Base-by-base conservation (phyloP, 2,888 invertebrate genomes). In the Anoplius nigerrimus region DNA sequence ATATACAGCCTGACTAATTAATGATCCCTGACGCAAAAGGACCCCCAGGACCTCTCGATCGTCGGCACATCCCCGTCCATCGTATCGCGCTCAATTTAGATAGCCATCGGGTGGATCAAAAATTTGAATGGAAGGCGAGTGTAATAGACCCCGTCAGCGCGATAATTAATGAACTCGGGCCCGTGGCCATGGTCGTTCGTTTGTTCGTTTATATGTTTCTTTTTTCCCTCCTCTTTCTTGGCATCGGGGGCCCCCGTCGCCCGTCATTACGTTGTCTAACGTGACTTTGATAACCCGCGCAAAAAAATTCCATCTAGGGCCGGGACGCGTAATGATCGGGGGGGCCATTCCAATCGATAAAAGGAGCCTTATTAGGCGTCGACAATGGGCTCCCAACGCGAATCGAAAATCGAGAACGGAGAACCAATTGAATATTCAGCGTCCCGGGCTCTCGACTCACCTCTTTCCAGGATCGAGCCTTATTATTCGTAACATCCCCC, bases 161-260 rank as follows among this genome's bases (percentile, higher is more conserved):
- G 75, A 71, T 84, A 84, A 84, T 85, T 85, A 85, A 85, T 82
- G 80, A 81, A 81, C 72, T 65, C 59, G 62, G 61, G n/a, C 60
- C 45, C 13, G 51, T 56, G 58, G 62, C 55, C 48, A 58, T 60
- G 63, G 70, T 69, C 53, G 24, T 11, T 6, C 64, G 62, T 56
- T 43, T n/a, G n/a, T n/a, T 66, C 60, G 43, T 59, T 70, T 59
- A 60, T 65, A 56, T 56, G 34, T 15, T 22, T 56, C 45, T 56
- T 64, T 77, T 75, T 68, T 60, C 67, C 62, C 18, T 62, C 56
- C 58, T 43, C 58, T 63, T 71, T 60, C 65, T 63, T 75, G 65
- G 74, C 75, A 66, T 79, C 78, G 70, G n/a, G 42, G 42, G 18
- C 46, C 63, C 53, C 66, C 5, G 48, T 48, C 48, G 52, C 20